Conservation (phyloP, 2,113 vertebrate species). For the Menidia beryllina region DNA sequence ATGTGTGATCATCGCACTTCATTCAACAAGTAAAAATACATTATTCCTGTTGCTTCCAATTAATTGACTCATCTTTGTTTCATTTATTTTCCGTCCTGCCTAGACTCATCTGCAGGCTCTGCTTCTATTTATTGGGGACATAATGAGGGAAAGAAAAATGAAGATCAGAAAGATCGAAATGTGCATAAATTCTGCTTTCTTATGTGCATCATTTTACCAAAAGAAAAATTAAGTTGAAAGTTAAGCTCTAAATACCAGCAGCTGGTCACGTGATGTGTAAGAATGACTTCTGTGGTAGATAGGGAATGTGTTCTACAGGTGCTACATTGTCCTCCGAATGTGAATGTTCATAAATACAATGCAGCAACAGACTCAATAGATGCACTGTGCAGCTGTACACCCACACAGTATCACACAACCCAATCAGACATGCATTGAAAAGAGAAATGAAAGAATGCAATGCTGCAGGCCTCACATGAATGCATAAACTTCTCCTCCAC, state of each 20-base stretch:
- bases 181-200: constrained; percentile 20
- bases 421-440: constrained; percentile 35
- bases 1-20: constrained; percentile 60
- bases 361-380: constrained; percentile 35
- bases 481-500: neutral
- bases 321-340: constrained; percentile 32
- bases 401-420: constrained; percentile 13
- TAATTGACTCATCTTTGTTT: constrained; percentile 66
- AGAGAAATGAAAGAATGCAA: constrained; percentile 9
- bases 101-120: constrained; percentile 44
- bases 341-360: constrained; percentile 50
- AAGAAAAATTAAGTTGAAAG: constrained; percentile 3
- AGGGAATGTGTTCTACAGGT: constrained; percentile 24
- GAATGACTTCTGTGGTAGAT: constrained; percentile 3
- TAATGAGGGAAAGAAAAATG: constrained; percentile 12
- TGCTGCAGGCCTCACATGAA: constrained; percentile 1
- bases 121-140: constrained; percentile 14
- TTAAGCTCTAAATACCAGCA: neutral
- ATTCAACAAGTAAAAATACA: constrained; percentile 61
- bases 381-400: constrained; percentile 33
- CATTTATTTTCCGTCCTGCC: constrained; percentile 38
- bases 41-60: constrained; percentile 52
- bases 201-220: constrained; percentile 19
- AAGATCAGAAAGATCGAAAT: constrained; percentile 25
- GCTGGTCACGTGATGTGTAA: constrained; percentile 19